Conservation (phyloP, 1,140 invertebrate species). For the Laupala kohalensis region DNA sequence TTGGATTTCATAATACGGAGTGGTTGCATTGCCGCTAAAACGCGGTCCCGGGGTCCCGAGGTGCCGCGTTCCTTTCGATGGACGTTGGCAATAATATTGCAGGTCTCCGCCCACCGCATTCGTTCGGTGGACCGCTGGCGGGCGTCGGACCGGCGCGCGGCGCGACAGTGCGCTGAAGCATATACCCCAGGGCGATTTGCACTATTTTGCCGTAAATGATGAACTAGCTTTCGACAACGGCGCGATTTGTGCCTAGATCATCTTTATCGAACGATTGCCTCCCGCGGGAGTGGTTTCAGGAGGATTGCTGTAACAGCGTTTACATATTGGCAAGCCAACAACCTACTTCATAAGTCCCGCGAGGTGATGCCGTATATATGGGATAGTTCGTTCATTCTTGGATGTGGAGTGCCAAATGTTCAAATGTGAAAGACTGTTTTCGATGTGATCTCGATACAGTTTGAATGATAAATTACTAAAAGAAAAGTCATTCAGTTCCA, state of each 20-base stretch:
- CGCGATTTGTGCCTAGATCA: background rate
- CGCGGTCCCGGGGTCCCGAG: too few species aligned
- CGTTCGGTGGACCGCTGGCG: too few species aligned
- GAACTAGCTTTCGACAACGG: background rate
- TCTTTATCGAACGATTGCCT: background rate
- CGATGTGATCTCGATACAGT: too few species aligned
- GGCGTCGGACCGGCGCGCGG: too few species aligned
- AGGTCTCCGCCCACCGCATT: too few species aligned
- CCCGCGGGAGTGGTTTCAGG: background rate
- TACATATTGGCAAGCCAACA: background rate
- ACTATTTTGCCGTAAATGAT: background rate
- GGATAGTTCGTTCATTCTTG: too few species aligned
- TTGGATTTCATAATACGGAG: background rate
- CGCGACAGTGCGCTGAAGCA: background rate
- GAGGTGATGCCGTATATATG: too few species aligned
- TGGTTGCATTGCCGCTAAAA: background rate
- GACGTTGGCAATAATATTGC: too few species aligned
- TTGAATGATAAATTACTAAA: too few species aligned
- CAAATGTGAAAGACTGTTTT: too few species aligned
- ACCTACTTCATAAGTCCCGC: background rate
- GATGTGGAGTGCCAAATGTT: too few species aligned
- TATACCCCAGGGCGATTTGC: background rate
- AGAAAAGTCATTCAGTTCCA: too few species aligned
- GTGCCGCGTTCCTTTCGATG: background rate
- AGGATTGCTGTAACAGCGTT: background rate